A percentile compares a stretch with the other conserved stretches of the same genome.
Conservation (phyloP, 1,140 invertebrate genomes). For the Globodera rostochiensis region DNA sequence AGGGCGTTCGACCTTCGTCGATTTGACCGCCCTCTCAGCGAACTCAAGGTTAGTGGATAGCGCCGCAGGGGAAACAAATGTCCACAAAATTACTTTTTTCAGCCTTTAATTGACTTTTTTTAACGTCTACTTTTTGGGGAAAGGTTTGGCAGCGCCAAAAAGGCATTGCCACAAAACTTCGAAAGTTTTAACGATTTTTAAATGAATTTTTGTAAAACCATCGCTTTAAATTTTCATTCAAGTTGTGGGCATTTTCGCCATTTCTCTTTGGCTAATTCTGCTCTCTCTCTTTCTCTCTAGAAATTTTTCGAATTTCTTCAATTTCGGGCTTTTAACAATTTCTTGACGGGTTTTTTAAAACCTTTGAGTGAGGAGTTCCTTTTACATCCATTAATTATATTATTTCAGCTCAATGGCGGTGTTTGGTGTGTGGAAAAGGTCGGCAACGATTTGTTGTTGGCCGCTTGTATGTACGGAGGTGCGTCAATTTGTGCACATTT, state of each 20-base stretch:
- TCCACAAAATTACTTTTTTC: too few species aligned
- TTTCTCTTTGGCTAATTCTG: background rate
- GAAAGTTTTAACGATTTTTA: background rate
- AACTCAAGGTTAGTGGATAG: background rate
- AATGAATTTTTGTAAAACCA: too few species aligned
- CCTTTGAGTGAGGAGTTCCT: too few species aligned
- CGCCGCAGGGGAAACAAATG: too few species aligned
- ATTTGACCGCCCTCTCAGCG: background rate
- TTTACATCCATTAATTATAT: background rate
- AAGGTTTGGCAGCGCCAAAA: too few species aligned
- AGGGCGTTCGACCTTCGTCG: background rate
- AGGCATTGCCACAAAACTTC: too few species aligned
- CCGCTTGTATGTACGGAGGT: slow-evolving; percentile 13
- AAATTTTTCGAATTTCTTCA: background rate
- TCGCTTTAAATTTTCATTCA: background rate
- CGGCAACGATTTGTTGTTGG: background rate
- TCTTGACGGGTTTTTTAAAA: too few species aligned
- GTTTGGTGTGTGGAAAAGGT: background rate
- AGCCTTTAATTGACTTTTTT: too few species aligned
- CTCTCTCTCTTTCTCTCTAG: too few species aligned
- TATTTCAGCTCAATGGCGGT: background rate
- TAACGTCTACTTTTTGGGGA: too few species aligned
- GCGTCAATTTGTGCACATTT: background rate
- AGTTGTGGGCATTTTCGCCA: background rate
- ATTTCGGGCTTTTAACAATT: too few species aligned